A percentile compares a stretch with the other conserved stretches of the same genome.
phyloP scores from a whole-genome alignment of 2,797 vertebrate species.

The Enteromius thamalakanensis region DNA sequence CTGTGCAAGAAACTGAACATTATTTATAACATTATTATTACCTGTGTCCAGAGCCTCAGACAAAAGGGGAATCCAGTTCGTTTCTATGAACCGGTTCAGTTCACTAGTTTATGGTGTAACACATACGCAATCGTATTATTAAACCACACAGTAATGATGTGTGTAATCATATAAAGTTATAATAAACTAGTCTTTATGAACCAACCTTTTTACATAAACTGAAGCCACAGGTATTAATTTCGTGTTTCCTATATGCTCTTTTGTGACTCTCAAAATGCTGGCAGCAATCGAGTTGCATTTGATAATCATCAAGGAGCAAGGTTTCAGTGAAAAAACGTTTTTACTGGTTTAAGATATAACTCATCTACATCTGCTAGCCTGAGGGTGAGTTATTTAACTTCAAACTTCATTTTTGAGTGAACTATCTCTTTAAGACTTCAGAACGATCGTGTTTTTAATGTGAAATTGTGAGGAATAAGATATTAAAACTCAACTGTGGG shows the following conservation, averaged over 20 bases:
- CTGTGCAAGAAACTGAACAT: not conserved
- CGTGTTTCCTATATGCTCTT: not conserved
- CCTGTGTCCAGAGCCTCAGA: not conserved
- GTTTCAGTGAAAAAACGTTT: not conserved
- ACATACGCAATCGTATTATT: not conserved
- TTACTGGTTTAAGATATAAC: not conserved
- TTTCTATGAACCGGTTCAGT: not conserved
- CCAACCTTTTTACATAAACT: not conserved
- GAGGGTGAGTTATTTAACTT: not conserved
- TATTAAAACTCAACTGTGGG: not conserved
- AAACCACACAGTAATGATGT: not conserved
- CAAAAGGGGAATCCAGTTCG: not conserved
- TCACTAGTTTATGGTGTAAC: not conserved
- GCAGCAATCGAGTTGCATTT: not conserved
- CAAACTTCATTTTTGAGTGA: not conserved
- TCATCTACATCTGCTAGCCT: not conserved
- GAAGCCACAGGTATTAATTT: not conserved
- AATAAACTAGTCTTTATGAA: not conserved
- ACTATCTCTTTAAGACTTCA: slow-evolving; percentile 17
- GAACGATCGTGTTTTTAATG: slow-evolving; percentile 66
- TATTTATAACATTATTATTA: not conserved
- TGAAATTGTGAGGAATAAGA: slow-evolving; percentile 50
- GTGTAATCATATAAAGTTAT: not conserved
- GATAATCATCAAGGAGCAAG: not conserved
- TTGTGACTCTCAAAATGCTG: not conserved